These are phyloP conservation scores for Muscicapa adusta DNA, from an alignment of 2,113 vertebrate genomes.

Conservation along the genomic window DNA sequence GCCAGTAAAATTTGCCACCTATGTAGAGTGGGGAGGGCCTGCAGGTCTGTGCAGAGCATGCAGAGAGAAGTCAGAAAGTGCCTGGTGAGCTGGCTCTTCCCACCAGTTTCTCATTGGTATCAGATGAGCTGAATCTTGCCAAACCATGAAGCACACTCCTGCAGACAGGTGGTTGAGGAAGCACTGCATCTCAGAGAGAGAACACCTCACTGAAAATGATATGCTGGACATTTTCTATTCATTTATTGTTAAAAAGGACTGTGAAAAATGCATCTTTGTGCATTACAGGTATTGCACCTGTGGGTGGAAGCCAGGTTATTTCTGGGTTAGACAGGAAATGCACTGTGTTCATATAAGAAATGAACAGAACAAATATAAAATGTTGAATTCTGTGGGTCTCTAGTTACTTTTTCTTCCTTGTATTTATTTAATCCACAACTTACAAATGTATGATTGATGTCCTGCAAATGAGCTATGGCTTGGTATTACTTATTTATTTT, in stretches of 20 bases:
- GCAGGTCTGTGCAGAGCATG: not conserved
- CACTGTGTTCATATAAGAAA: not conserved
- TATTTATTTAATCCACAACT: not conserved
- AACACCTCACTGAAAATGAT: not conserved
- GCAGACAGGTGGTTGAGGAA: not conserved
- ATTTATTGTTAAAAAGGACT: not conserved
- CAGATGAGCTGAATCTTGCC: not conserved
- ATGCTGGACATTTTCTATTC: not conserved
- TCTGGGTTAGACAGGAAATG: not conserved
- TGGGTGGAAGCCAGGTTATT: not conserved
- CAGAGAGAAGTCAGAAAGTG: not conserved
- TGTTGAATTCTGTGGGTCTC: not conserved
- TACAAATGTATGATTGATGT: constrained; percentile 38
- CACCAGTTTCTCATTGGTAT: not conserved
- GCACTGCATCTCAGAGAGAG: not conserved
- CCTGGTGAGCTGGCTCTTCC: accelerated
- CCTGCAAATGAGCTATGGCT: constrained; percentile 45
- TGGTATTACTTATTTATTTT: constrained; percentile 59
- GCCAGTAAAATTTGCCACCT: not conserved
- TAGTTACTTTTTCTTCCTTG: not conserved
- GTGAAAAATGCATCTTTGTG: not conserved
- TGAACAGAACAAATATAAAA: not conserved
- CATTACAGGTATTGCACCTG: not conserved
- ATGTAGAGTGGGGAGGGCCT: not conserved
- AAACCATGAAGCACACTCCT: not conserved